Base-by-base conservation (phyloP, 2,113 vertebrate genomes). In the Raphicerus campestris region DNA sequence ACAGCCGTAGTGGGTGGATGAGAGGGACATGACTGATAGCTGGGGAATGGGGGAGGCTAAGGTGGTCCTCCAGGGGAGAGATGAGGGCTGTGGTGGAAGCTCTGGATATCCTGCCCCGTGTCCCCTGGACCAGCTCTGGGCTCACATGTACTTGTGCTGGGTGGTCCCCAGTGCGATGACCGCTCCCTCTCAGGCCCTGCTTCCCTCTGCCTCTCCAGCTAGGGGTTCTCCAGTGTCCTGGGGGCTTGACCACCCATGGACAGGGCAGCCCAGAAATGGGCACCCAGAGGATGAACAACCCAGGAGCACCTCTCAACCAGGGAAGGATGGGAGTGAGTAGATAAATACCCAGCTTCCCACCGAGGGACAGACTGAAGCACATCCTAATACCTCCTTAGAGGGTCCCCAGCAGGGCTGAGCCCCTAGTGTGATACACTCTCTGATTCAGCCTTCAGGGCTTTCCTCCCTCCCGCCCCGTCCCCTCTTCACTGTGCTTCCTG, bases 181-280 rank as follows among this genome's bases (percentile, higher is more conserved):
- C 0, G 0, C 24, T 42, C 11, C 22, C 8, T 0, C 22, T 51
- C 16, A 7, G 63, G 58, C 47, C 10, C 30, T 60, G n/a, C 56
- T 63, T 51, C 24, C 22, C 32, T 92, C 42, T 19, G 28, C n/a
- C 10, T 56, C 61, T 24, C 94, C 22, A 56, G 19, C 19, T 28
- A 58, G 58, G 51, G 39, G 1, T 5, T 14, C 49, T 53, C 78
- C 66, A 10, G n/a, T 8, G 47, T 42, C 7, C 24, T 35, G 7
- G 84, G 75, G 13, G 3, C 3, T 15, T 11, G 90, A 45, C 32
- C 13, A 63, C 47, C 51, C 49, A 1, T 7, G 32, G 39, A 8
- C 14, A 78, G 56, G 30, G 35, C 63, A 89, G 9, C 45, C 77
- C 1, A 0, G 28, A 83, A 35, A 55, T 77, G 47, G 35, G 66